Conservation (phyloP, 2,888 invertebrate genomes). For the Microplitis deprimator region DNA sequence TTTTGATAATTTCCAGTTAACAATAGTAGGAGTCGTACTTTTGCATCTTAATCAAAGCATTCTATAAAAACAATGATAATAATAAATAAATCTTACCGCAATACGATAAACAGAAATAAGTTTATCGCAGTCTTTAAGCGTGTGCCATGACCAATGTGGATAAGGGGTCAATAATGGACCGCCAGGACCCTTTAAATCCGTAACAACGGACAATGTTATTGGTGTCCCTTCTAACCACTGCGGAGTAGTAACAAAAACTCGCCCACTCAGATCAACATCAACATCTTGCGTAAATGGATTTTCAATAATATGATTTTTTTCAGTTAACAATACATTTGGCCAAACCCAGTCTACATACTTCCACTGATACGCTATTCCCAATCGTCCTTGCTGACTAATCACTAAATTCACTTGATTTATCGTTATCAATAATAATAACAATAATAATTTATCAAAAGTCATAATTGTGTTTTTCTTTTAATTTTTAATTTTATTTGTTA, state of each 20-base stretch:
- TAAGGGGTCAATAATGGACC: constrained; percentile 67
- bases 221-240: constrained; percentile 68
- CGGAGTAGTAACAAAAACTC: constrained; percentile 68
- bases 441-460: background rate
- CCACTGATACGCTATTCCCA: constrained; percentile 64
- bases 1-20: too few relatives aligned
- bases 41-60: too few relatives aligned
- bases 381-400: constrained; percentile 40
- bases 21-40: too few relatives aligned
- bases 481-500: constrained; percentile 34
- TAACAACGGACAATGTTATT: constrained; percentile 65
- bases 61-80: background rate
- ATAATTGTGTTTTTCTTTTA: too few relatives aligned
- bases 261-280: constrained; percentile 63
- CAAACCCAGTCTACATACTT: constrained; percentile 65
- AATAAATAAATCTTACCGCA: constrained; percentile 62
- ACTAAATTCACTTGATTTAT: constrained; percentile 41
- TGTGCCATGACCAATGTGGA: constrained; percentile 68
- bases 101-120: constrained; percentile 68
- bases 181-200: constrained; percentile 58
- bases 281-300: constrained; percentile 68
- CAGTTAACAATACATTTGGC: constrained; percentile 59
- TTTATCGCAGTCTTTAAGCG: constrained; percentile 60
- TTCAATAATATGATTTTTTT: constrained; percentile 63
- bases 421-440: constrained; percentile 24